These are phyloP conservation scores for Sarcophilus harrisii DNA, from an alignment of 2,797 vertebrate genomes.

Conservation along the genomic window DNA sequence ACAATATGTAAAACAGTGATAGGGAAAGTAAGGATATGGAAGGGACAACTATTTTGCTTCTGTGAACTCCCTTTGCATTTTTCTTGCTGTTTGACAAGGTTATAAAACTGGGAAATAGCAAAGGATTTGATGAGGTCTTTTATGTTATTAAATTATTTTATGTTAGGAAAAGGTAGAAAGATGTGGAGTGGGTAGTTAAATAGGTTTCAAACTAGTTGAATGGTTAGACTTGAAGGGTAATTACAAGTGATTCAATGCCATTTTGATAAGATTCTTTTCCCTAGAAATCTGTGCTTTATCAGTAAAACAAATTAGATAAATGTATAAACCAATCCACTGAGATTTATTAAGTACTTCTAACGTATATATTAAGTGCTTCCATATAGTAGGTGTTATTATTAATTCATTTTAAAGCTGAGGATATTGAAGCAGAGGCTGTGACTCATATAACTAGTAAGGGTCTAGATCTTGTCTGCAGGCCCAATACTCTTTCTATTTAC, in stretches of 20 bases:
- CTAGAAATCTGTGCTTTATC: not conserved
- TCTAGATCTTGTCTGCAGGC: not conserved
- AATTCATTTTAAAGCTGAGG: not conserved
- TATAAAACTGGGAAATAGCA: not conserved
- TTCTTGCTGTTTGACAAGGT: not conserved
- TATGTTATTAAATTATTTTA: too few relatives aligned
- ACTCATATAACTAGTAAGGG: not conserved
- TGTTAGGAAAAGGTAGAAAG: not conserved
- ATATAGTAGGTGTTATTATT: not conserved
- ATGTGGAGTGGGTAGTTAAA: not conserved
- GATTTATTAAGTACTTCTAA: not conserved
- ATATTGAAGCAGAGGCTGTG: not conserved
- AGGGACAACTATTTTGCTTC: not conserved
- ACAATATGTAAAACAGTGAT: not conserved
- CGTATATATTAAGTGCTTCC: too few relatives aligned
- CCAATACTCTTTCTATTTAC: not conserved
- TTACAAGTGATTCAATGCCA: not conserved
- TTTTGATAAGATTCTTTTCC: not conserved
- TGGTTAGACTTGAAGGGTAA: not conserved
- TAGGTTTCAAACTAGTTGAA: not conserved
- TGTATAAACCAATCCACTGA: not conserved
- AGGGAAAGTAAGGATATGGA: not conserved
- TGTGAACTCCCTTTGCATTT: not conserved
- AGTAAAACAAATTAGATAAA: not conserved
- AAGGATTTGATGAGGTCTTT: not conserved